Percentiles rank a stretch among this genome's conserved stretches.
phyloP scores from a whole-genome alignment of 2,888 invertebrate genomes.

The Thyatira batis region DNA sequence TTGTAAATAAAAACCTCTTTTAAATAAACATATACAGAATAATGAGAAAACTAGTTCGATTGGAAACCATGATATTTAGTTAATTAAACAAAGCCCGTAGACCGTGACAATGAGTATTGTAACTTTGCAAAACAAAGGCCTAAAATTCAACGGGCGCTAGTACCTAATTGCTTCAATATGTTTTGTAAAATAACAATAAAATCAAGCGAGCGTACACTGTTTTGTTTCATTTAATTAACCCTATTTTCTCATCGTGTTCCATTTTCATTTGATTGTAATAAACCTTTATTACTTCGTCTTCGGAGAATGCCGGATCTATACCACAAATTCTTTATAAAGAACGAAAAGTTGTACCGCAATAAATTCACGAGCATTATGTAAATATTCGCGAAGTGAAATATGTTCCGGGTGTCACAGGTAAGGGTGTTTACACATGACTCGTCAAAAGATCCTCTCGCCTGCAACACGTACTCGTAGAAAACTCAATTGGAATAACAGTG shows the following conservation, averaged over 20 bases:
- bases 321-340: slow-evolving; percentile 13
- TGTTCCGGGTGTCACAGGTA: slow-evolving; percentile 15
- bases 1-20: not conserved
- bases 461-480: not conserved
- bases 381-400: slow-evolving; percentile 26
- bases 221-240: not conserved
- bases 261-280: not conserved
- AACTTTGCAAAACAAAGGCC: not conserved
- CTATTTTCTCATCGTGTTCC: not conserved
- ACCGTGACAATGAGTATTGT: not conserved
- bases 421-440: slow-evolving; percentile 26
- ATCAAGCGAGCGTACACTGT: not conserved
- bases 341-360: slow-evolving; percentile 14
- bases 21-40: not conserved
- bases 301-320: no score
- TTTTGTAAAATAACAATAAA: not conserved
- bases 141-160: not conserved
- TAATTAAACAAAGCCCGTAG: not conserved
- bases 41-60: not conserved
- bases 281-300: no score
- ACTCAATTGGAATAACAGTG: slow-evolving; percentile 15
- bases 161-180: not conserved
- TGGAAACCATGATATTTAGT: not conserved
- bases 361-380: slow-evolving; percentile 25
- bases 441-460: slow-evolving; percentile 24